Evolutionary conservation across 2,888 invertebrate genomes (phyloP), one percentile per base, ranked within the genome.

Genomic region (Aphidius colemani): DNA sequence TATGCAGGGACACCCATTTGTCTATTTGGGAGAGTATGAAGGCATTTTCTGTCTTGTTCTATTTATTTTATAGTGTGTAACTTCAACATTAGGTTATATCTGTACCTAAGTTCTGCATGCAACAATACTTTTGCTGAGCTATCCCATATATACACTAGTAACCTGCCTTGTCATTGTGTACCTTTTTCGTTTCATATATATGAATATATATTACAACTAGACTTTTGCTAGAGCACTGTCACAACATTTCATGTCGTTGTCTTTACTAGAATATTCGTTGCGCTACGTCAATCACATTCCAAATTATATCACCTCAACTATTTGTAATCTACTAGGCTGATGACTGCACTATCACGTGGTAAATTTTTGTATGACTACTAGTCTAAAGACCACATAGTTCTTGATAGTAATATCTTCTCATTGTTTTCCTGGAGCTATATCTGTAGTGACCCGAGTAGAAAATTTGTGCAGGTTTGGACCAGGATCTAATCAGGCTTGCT

Each of bases 1-100:
- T 82, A 82, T 82, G 82, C 82, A 81, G 79, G 79, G 82, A 82
- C 82, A 82, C 80, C 82, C 82, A 82, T 82, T 82, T 82, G 82
- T 82, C 81, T 78, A 78, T 76, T 74, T 74, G 72, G 73, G 75
- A 75, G 72, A 67, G 45, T 45, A 11, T 70, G 73, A 72, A 67
- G 70, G 69, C 59, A 59, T 45, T 11, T 63, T 56, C 53, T 11
- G 11, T 63, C 45, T 57, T 46, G 10, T 58, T 65, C 55, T 40
- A 55, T 56, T 59, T 64, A 61, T 53, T 50, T 51, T 57, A 44
- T 59, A 58, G 56, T 56, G 59, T 18, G 30, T 30, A 57, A 46
- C 39, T 39, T 7, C 30, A 57, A 45, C 46, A 11, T 57, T 18
- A n/a, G 39, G 30, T 45, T 39, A 57, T 46, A 18, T 11, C 7